phyloP scores from a whole-genome alignment of 2,888 invertebrate genomes.

The Lithophane socia region DNA sequence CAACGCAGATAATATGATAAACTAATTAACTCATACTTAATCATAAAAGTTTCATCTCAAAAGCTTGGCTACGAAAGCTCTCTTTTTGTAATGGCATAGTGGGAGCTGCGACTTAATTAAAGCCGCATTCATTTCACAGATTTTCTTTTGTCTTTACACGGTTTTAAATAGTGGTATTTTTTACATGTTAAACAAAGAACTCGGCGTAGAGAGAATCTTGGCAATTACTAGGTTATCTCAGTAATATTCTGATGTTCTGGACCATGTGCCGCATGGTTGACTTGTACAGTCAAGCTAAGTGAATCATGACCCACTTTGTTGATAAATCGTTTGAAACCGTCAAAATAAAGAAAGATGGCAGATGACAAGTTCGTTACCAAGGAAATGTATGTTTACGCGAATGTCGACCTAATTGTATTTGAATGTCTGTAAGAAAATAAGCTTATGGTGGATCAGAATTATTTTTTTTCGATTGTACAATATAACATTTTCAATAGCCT shows the following conservation, averaged over 20 bases:
- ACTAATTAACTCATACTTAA: neutral
- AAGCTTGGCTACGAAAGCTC: neutral
- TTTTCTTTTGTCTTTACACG: neutral
- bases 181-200: neutral
- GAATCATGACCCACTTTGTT: too few species aligned
- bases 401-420: too few species aligned
- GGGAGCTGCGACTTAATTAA: constrained; percentile 1
- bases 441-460: too few species aligned
- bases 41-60: constrained; percentile 1
- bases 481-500: too few species aligned
- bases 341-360: too few species aligned
- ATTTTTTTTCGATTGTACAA: too few species aligned
- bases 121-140: neutral
- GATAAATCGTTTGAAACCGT: too few species aligned
- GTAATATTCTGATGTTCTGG: neutral
- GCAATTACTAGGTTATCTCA: neutral
- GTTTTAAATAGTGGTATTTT: neutral
- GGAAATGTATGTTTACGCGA: too few species aligned
- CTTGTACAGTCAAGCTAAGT: too few species aligned
- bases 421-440: too few species aligned
- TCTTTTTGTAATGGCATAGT: neutral
- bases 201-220: neutral
- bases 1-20: neutral
- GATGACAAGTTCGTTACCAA: too few species aligned
- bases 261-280: too few species aligned